Base-by-base conservation (phyloP, 2,113 vertebrate genomes). In the Barbus barbus region DNA sequence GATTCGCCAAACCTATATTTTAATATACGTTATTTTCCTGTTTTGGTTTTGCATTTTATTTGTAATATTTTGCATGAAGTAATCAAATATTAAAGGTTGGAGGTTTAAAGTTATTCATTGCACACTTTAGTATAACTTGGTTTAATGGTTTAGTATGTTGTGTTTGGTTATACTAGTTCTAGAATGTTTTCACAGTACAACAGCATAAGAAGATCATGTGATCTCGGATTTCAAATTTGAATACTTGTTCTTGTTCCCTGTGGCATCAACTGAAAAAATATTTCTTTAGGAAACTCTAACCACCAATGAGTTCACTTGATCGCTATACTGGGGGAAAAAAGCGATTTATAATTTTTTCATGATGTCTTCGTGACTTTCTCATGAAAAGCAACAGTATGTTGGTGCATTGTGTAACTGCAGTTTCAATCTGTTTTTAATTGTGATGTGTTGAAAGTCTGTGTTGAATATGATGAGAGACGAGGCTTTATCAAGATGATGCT, bases 401-500 rank as follows among this genome's bases (percentile, higher is more conserved):
- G 31, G 56, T 48, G 24, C 71, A 56, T 56, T 80, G 77, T 60
- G 61, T 44, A 81, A 74, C 7, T 16, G 11, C 20, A 28, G 24
- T 41, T 67, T 46, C 38, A 51, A n/a, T 76, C 82, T 72, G 51
- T 63, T 67, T 80, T 51, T 61, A 44, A 85, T 85, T 73, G 24
- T 75, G 60, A 20, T 65, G 69, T 67, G 78, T 51, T 75, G 77
- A 63, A 73, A 85, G n/a, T 51, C 53, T 46, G 51, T 53, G 51
- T 22, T 24, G 22, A 77, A 67, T 18, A 56, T 31, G 65, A 48
- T 56, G 41, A 78, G 67, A 82, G 44, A 48, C 1, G 5, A 41
- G 77, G 41, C 18, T 22, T 80, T 31, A 28, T 48, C 38, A 36
- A 71, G 28, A 46, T 33, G 58, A 24, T 48, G 28, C 18, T 56